Conservation (phyloP, 2,888 invertebrate genomes). For the Chouioia cunea region DNA sequence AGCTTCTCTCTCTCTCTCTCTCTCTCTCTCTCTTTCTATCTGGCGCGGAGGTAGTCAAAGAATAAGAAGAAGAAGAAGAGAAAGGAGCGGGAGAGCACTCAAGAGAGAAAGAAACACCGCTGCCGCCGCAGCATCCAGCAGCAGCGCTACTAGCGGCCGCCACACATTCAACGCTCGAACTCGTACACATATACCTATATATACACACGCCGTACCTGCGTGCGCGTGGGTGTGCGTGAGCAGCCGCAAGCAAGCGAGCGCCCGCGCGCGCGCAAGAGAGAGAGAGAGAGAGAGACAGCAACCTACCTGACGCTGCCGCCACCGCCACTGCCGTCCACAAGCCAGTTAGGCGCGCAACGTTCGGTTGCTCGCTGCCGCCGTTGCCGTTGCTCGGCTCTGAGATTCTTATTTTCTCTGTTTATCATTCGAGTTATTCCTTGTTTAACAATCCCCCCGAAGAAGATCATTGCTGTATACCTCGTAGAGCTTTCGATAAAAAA, state of each 20-base stretch:
- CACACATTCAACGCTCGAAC: slow-evolving; percentile 52
- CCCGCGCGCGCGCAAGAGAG: neutral
- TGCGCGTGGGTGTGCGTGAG: slow-evolving; percentile 61
- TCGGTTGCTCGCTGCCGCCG: slow-evolving; percentile 37
- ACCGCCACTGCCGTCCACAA: slow-evolving; percentile 55
- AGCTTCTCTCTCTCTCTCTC: slow-evolving; percentile 71
- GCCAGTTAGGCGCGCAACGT: slow-evolving; percentile 63
- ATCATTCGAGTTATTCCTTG: neutral
- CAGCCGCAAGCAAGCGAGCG: neutral
- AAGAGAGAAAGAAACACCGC: slow-evolving; percentile 52
- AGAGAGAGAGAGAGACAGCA: slow-evolving; percentile 54
- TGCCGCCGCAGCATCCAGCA: slow-evolving; percentile 65
- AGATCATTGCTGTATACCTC: too few relatives aligned
- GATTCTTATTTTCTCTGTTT: neutral
- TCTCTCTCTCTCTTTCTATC: slow-evolving; percentile 72
- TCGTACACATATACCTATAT: slow-evolving; percentile 49
- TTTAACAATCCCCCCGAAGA: too few relatives aligned
- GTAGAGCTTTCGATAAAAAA: neutral
- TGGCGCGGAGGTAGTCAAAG: slow-evolving; percentile 66
- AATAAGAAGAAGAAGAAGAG: slow-evolving; percentile 58
- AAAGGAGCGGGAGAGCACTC: slow-evolving; percentile 46
- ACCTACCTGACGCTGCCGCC: slow-evolving; percentile 67
- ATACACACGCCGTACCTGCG: slow-evolving; percentile 45
- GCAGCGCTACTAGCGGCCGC: slow-evolving; percentile 68
- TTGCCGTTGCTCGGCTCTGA: neutral